Evolutionary conservation across 2,888 invertebrate genomes (phyloP), one percentile per base, ranked within the genome.

Genomic region (Brachynemurus nebulosus): DNA sequence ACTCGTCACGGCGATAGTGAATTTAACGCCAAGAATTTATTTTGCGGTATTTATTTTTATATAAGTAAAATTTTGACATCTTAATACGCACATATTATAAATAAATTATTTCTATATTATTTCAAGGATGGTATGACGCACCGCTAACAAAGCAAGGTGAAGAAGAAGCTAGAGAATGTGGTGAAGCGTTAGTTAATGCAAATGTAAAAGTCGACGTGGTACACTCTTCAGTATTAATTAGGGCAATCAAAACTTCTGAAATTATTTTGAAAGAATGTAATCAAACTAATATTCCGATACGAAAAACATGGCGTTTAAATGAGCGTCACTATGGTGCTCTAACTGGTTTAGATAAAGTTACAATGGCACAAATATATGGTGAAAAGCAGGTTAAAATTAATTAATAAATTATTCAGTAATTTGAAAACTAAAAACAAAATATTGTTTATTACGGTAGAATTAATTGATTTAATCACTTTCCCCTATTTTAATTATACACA

Each of bases 301-400:
- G 71, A 4, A 78, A 79, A 57, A 80, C 85, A 8, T 90, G 90
- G 90, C 72, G 88, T 11, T 66, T 90, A 20, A 89, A 89, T 56
- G 89, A 90, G 61, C 76, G 90, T 47, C 90, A 90, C 58, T 90
- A 89, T 55, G 90, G 90, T 41, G 83, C 83, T 33, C 71, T 90
- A 5, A 90, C 88, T 9, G 89, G 89, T 2, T 70, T 85, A 47
- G 84, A 89, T 58, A 90, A 90, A 61, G 75, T 82, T 0, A 85
- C 86, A 63, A 84, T 88, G 16, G 86, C 86, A 40, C 79, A 80
- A 42, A 83, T 83, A 59, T 89, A 83, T 64, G 89, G 90, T 9
- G 88, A 86, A 59, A 77, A 80, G 39, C 83, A 86, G 70, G 84
- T 81, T 8, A n/a, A n/a, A n/a, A n/a, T n/a, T n/a, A n/a, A n/a